Percentiles rank a stretch among this genome's conserved stretches.
Conservation (phyloP, 2,888 invertebrate species). For the Dryomyza anilis region DNA sequence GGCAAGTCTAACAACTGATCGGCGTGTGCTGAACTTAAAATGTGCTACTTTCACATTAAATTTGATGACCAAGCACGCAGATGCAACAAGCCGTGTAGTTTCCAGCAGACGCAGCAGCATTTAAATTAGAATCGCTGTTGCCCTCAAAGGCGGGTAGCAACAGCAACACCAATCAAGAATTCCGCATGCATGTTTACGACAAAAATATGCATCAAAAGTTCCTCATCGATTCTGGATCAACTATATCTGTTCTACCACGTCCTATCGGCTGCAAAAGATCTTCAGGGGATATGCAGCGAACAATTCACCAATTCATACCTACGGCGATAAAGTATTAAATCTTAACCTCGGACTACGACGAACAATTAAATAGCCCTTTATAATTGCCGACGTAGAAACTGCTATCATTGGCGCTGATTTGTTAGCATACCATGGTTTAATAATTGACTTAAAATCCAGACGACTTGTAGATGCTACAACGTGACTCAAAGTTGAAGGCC, state of each 20-base stretch:
- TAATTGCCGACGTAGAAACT: constrained; percentile 33
- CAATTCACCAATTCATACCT: constrained; percentile 31
- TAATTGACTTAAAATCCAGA: constrained; percentile 29
- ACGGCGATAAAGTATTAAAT: constrained; percentile 24
- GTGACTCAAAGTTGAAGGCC: constrained; percentile 7
- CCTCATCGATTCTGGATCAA: constrained; percentile 37
- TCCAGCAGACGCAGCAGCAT: no score
- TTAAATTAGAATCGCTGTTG: constrained; percentile 30
- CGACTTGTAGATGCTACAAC: constrained; percentile 26
- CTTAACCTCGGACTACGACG: constrained; percentile 34
- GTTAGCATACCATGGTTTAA: constrained; percentile 20
- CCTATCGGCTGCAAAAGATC: constrained; percentile 20
- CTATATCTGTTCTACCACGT: constrained; percentile 33
- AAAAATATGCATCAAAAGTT: constrained; percentile 17
- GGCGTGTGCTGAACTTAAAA: not conserved
- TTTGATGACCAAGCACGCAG: constrained; percentile 24
- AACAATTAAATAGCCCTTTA: constrained; percentile 36
- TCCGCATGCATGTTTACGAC: constrained; percentile 22
- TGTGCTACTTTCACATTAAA: constrained; percentile 30
- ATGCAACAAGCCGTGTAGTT: constrained; percentile 12
- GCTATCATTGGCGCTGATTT: constrained; percentile 37
- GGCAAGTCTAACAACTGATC: no score
- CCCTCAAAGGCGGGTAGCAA: constrained; percentile 21
- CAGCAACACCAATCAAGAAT: constrained; percentile 23
- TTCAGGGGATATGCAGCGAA: constrained; percentile 35